These are phyloP conservation scores for Phrynosoma blainvillii DNA, from an alignment of 2,113 vertebrate species.

Conservation along the genomic window DNA sequence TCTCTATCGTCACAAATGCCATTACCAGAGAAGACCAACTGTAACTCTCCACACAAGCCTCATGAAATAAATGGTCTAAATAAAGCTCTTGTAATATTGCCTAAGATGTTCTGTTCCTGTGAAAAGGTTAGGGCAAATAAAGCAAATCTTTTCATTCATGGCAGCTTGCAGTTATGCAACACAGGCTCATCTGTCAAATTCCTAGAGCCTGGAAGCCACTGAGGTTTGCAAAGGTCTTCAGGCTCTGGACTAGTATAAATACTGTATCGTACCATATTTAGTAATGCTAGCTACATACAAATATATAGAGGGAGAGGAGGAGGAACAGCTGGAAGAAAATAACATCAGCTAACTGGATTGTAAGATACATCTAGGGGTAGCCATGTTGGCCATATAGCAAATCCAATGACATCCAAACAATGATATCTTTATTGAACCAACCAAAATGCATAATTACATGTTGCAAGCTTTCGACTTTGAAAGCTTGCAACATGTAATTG, in stretches of 20 bases:
- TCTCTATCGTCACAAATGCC: background rate
- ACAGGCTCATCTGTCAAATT: background rate
- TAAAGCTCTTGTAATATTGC: background rate
- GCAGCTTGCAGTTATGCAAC: background rate
- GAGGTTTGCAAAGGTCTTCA: background rate
- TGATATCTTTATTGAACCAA: no score
- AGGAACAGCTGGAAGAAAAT: background rate
- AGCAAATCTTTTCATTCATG: background rate
- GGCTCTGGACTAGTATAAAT: slow-evolving; percentile 25
- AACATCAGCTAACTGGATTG: background rate
- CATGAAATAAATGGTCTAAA: background rate
- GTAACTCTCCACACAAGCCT: background rate
- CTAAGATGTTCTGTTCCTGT: background rate
- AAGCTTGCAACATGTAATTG: no score
- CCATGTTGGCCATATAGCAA: no score
- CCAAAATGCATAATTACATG: no score
- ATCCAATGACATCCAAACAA: no score
- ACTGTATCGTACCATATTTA: slow-evolving; percentile 10
- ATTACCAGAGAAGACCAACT: background rate
- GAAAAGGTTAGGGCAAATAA: slow-evolving; percentile 29
- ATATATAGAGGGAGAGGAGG: background rate
- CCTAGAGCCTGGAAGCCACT: background rate
- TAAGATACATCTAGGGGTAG: no score
- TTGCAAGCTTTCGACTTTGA: no score
- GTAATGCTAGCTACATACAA: background rate